Evolutionary conservation across 2,888 invertebrate genomes (phyloP).

Genomic region (Reticulitermes lucifugus): DNA sequence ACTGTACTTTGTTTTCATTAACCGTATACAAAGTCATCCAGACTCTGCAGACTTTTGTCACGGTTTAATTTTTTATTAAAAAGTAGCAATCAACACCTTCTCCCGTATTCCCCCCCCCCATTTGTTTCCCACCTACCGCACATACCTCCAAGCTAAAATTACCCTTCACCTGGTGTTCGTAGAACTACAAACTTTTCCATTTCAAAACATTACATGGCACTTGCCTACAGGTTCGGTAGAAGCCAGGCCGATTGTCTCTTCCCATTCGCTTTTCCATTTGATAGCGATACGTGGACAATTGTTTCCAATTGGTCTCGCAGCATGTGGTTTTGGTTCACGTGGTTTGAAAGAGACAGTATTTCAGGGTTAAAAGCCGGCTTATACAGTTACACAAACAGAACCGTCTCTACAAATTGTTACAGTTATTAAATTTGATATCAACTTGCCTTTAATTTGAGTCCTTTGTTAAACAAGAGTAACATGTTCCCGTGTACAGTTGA

Average conservation of each 20-base stretch:
- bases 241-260: conserved; percentile 28
- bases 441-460: background rate
- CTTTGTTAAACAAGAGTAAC: background rate
- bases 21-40: background rate
- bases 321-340: background rate
- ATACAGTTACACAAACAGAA: background rate
- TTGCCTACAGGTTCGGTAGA: background rate
- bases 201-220: conserved; percentile 36
- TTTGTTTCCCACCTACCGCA: background rate
- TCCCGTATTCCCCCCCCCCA: background rate
- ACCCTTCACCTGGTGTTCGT: conserved; percentile 34
- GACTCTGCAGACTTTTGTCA: conserved; percentile 10
- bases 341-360: background rate
- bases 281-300: conserved; percentile 24
- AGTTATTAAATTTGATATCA: background rate
- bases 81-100: conserved; percentile 30
- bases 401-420: background rate
- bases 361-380: background rate
- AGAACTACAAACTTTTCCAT: conserved; percentile 23
- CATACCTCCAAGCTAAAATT: conserved; percentile 18
- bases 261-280: background rate
- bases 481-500: background rate
- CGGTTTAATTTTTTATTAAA: conserved; percentile 18
- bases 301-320: conserved; percentile 35
- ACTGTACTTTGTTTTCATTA: background rate